phyloP scores from a whole-genome alignment of 2,797 vertebrate genomes.

The Onychomys arenicola region DNA sequence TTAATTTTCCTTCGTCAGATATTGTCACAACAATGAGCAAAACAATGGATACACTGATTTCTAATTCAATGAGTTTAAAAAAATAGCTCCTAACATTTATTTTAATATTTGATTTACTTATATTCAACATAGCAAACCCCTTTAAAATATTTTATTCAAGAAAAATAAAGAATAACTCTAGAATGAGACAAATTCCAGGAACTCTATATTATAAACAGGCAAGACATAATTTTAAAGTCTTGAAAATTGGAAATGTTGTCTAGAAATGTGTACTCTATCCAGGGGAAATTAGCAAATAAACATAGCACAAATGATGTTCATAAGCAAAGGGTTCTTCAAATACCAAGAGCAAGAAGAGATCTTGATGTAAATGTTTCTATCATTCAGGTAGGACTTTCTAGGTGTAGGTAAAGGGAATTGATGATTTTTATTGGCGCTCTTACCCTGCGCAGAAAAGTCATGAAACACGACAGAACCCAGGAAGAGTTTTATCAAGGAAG shows the following conservation, averaged over 20 bases:
- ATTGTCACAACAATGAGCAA: neutral
- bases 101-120: slow-evolving; percentile 25
- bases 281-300: neutral
- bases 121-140: neutral
- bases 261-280: neutral
- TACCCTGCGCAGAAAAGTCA: no score
- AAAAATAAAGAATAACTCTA: slow-evolving; percentile 47
- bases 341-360: neutral
- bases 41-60: neutral
- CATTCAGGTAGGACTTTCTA: neutral
- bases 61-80: neutral
- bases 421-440: no score
- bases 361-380: neutral
- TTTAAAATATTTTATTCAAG: slow-evolving; percentile 53
- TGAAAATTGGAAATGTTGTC: neutral
- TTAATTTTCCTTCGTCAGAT: neutral
- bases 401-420: neutral
- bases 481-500: no score
- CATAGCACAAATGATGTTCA: neutral
- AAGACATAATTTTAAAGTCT: neutral
- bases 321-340: neutral
- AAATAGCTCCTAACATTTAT: neutral
- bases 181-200: slow-evolving; percentile 16
- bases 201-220: neutral
- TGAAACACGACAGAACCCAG: no score